Conservation (phyloP, 37 sponge, comb jelly and placozoan genomes). For the Eunapius fragilis region DNA sequence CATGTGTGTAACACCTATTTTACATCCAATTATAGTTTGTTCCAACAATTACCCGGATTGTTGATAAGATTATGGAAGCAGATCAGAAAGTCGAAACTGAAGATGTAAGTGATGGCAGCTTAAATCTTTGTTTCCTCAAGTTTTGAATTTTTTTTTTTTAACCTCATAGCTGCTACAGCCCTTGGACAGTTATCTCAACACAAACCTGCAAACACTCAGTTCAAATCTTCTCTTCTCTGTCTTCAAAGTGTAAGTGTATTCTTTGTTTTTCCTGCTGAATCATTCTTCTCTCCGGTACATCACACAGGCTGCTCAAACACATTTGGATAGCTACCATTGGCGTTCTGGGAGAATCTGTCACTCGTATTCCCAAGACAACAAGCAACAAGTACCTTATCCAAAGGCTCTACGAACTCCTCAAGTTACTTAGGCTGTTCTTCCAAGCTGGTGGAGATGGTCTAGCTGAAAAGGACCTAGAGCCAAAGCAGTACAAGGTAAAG, state of each 20-base stretch:
- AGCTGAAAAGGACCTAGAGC: conserved; percentile 5
- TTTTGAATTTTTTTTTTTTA: not conserved
- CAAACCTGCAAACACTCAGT: conserved; percentile 43
- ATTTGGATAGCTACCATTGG: conserved; percentile 29
- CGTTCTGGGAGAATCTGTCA: not conserved
- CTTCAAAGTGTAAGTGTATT: conserved; percentile 28
- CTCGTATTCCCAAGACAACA: conserved; percentile 11
- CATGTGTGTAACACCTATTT: not conserved
- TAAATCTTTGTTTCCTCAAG: not conserved
- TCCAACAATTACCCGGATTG: not conserved
- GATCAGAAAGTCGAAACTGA: not conserved
- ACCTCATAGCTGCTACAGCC: conserved; percentile 24
- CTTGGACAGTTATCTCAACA: conserved; percentile 36
- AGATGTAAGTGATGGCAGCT: not conserved
- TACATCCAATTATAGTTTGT: not conserved
- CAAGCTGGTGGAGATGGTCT: conserved; percentile 60
- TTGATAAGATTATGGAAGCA: not conserved
- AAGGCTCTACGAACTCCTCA: conserved; percentile 4
- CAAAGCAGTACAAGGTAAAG: conserved; percentile 36
- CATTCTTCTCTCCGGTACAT: not conserved
- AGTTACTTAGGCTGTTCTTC: conserved; percentile 39
- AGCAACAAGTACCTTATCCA: not conserved
- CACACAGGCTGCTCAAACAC: conserved; percentile 24
- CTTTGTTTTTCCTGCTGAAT: not conserved
- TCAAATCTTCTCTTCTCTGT: conserved; percentile 20